Base-by-base conservation (phyloP, 2,888 invertebrate genomes). In the Peribatodes rhomboidaria region DNA sequence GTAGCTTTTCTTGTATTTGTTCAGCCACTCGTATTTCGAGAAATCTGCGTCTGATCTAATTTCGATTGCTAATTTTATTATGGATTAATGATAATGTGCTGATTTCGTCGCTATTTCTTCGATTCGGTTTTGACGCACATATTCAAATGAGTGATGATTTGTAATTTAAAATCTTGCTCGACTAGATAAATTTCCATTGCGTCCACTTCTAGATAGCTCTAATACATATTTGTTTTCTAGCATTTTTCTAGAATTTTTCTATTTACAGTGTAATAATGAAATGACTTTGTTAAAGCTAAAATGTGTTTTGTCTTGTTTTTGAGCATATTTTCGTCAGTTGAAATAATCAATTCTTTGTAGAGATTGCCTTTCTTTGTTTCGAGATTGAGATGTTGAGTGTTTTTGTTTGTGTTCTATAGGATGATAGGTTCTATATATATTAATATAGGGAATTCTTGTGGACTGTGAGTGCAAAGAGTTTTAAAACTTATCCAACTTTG, bases 41-140 rank as follows among this genome's bases (percentile, higher is more conserved):
- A 44, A 20, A 44, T 44, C 11, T 20, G 44, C 44, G 10, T 22
- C 16, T 44, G 22, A 22, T 22, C 16, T 44, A 44, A 22, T 44
- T 44, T 22, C 13, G 4, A 9, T 44, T 44, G 4, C 22, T 13
- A 13, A 13, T 22, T 46, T 8, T 18, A 11, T 31, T 31, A 47
- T 10, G 14, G 16, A 47, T 31, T 14, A 14, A 9, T 14, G 1
- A 47, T 47, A 27, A 39, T 52, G 18, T 18, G 50, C n/a, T 2
- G n/a, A 22, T 39, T 52, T 52, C 22, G 39, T 37, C 20, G 39
- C 9, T 37, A 39, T 52, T 37, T n/a, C 39, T 52, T 39, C 52
- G 52, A n/a, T 52, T 52, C 22, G 37, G 10, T n/a, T 52, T 52
- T 50, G 16, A 35, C 22, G 9, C 2, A 37, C 35, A 22, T 52